A percentile compares a stretch with the other conserved stretches of the same genome.
These are phyloP conservation scores for Acrobasis consociella DNA, from an alignment of 2,888 invertebrate genomes.

Conservation along the genomic window DNA sequence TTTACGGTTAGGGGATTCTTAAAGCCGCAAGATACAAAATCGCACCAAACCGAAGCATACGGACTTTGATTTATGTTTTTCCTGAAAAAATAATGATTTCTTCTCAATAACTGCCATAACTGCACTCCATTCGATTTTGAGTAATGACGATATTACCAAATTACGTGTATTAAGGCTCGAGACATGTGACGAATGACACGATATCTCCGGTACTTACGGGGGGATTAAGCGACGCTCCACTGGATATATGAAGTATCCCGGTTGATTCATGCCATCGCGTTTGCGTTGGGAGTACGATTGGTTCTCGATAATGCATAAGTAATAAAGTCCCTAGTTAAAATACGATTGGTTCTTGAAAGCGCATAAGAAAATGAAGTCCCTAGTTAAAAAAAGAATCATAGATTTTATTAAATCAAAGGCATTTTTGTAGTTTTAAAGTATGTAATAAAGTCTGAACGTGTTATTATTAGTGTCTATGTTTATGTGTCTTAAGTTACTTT, in stretches of 20 bases:
- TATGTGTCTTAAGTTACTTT: too few relatives aligned
- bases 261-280: constrained; percentile 57
- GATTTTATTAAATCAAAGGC: too few relatives aligned
- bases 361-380: too few relatives aligned
- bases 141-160: constrained; percentile 41
- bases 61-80: neutral
- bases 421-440: too few relatives aligned
- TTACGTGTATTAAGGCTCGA: constrained; percentile 43
- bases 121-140: constrained; percentile 20
- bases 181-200: constrained; percentile 66
- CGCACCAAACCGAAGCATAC: too few relatives aligned
- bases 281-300: constrained; percentile 32
- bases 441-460: too few relatives aligned
- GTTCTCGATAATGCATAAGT: constrained; percentile 9
- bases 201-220: constrained; percentile 64
- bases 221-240: constrained; percentile 66
- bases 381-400: too few relatives aligned
- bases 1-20: too few relatives aligned
- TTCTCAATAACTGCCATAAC: neutral
- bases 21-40: too few relatives aligned
- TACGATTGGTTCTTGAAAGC: too few relatives aligned
- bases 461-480: too few relatives aligned
- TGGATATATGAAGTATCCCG: constrained; percentile 62
- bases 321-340: too few relatives aligned
- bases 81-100: neutral